Conservation (phyloP, 1,140 invertebrate species). For the silkworm (Bombyx mori) region ASM3026992v2 NC_085110.1:11502501-11503000, state of each 20-base stretch:
- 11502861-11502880: conserved; percentile 31
- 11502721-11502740: conserved; percentile 20
- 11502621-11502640: too few species aligned
- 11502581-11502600: too few species aligned
- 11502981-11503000: too few species aligned
- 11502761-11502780: conserved; percentile 82
- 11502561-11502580: too few species aligned
- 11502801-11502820: conserved; percentile 50
- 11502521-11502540: too few species aligned
- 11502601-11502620: too few species aligned
- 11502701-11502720: conserved; percentile 89
- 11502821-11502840: conserved; percentile 59
- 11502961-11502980: too few species aligned
- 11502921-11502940: background rate
- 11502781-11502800: conserved; percentile 76
- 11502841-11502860: conserved; percentile 54
- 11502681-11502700: conserved; percentile 97
- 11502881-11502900: background rate
- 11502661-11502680: conserved; percentile 87
- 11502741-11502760: conserved; percentile 50
- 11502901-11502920: background rate
- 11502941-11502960: too few species aligned
- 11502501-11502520: too few species aligned
- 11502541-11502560: too few species aligned
- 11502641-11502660: too few species aligned